Evolutionary conservation across 1,140 invertebrate genomes (phyloP).

Genomic region (Pachyrhynchus sulphureomaculatus): DNA sequence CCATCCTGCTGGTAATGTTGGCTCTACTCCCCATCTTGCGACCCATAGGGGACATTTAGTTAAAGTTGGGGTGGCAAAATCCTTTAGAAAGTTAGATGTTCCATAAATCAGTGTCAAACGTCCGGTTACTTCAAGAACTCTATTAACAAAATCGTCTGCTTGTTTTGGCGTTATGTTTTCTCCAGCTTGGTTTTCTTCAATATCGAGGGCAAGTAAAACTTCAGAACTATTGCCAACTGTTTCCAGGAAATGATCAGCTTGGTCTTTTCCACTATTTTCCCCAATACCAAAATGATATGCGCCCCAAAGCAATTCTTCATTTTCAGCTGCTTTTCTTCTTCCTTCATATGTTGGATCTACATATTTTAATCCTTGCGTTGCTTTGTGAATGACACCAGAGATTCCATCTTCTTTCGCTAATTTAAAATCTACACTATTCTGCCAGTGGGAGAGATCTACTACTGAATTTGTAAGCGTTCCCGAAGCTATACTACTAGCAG

Average conservation of each 20-base stretch:
- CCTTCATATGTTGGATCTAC: not conserved
- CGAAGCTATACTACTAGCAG: no score
- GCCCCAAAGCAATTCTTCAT: not conserved
- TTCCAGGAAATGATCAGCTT: not conserved
- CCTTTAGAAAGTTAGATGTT: not conserved
- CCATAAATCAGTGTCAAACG: not conserved
- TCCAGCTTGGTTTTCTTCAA: not conserved
- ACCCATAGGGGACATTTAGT: not conserved
- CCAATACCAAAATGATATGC: not conserved
- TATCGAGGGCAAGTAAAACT: not conserved
- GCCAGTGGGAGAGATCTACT: not conserved
- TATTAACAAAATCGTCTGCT: not conserved
- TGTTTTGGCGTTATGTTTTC: not conserved
- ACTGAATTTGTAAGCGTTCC: no score
- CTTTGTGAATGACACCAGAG: not conserved
- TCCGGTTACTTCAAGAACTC: not conserved
- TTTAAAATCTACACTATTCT: not conserved
- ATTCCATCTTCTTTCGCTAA: constrained; percentile 1
- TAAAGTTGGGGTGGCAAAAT: not conserved
- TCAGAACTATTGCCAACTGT: not conserved
- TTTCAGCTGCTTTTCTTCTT: not conserved
- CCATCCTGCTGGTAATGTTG: not conserved
- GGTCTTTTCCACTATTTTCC: not conserved
- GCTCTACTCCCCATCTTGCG: not conserved
- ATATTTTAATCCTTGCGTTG: not conserved